These are phyloP conservation scores for Stictonetta naevosa DNA, from an alignment of 2,113 vertebrate genomes.

Conservation along the genomic window DNA sequence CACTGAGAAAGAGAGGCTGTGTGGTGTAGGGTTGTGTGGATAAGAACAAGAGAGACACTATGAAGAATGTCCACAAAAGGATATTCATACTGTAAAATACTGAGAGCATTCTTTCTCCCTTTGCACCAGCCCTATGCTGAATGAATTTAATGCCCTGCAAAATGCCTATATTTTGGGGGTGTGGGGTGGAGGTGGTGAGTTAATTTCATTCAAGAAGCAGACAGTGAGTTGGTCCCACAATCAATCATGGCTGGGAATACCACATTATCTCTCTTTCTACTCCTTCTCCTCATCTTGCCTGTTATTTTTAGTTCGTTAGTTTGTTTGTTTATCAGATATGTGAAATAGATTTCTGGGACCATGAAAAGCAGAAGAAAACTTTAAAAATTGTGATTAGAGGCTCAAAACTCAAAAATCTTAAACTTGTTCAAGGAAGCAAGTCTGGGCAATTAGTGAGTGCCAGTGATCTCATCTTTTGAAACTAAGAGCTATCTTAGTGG, in stretches of 20 bases:
- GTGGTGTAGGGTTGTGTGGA: background rate
- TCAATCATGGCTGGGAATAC: background rate
- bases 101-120: background rate
- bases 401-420: background rate
- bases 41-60: background rate
- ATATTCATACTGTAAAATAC: background rate
- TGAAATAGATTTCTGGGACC: background rate
- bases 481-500: background rate
- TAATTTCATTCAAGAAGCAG: background rate
- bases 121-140: background rate
- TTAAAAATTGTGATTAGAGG: background rate
- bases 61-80: background rate
- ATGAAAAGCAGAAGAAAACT: background rate
- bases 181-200: too few relatives aligned
- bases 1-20: background rate
- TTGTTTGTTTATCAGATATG: background rate
- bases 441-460: background rate
- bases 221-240: background rate
- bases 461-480: background rate
- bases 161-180: background rate
- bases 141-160: background rate
- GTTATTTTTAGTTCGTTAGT: background rate
- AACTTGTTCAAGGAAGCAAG: background rate
- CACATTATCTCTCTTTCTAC: rapidly evolving
- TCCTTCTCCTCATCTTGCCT: background rate